phyloP scores from a whole-genome alignment of 1,140 invertebrate genomes.

The Physella acuta region DNA sequence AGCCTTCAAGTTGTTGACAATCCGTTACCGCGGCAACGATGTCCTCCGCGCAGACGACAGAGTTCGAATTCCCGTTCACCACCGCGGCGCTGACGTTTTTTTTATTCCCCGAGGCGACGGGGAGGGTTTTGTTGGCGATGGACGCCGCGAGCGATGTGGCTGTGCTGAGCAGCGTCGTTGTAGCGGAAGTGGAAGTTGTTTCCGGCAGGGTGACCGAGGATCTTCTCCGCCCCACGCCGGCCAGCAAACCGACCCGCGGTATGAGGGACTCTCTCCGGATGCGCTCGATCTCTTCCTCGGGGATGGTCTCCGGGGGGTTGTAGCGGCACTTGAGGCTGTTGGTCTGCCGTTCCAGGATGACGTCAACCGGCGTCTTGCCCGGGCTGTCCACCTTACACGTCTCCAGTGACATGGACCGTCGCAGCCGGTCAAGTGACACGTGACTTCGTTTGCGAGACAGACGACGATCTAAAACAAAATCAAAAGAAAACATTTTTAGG shows the following conservation, averaged over 20 bases:
- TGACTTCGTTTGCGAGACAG: conserved; percentile 35
- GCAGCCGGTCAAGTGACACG: conserved; percentile 35
- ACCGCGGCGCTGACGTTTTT: background rate
- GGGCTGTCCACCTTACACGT: conserved; percentile 18
- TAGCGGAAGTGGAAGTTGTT: background rate
- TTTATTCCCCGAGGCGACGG: background rate
- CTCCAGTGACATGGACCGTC: conserved; percentile 35
- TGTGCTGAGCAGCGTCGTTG: background rate
- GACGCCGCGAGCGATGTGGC: background rate
- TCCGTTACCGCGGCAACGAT: background rate
- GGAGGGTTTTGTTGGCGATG: background rate
- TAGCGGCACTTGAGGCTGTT: conserved; percentile 20
- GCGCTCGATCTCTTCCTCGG: conserved; percentile 29
- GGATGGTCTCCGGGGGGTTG: conserved; percentile 28
- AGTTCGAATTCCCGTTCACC: conserved; percentile 1
- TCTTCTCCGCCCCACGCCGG: background rate
- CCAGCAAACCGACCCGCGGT: conserved; percentile 10
- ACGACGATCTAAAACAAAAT: conserved; percentile 30
- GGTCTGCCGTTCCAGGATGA: conserved; percentile 23
- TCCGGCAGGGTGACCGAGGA: background rate
- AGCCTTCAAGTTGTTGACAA: background rate
- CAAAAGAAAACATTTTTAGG: background rate
- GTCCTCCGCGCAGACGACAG: conserved; percentile 6
- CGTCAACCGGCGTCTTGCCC: conserved; percentile 8
- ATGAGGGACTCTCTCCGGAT: conserved; percentile 28